These are phyloP conservation scores for Seira sanloemensis DNA, from an alignment of 2,888 invertebrate species.

Conservation along the genomic window DNA sequence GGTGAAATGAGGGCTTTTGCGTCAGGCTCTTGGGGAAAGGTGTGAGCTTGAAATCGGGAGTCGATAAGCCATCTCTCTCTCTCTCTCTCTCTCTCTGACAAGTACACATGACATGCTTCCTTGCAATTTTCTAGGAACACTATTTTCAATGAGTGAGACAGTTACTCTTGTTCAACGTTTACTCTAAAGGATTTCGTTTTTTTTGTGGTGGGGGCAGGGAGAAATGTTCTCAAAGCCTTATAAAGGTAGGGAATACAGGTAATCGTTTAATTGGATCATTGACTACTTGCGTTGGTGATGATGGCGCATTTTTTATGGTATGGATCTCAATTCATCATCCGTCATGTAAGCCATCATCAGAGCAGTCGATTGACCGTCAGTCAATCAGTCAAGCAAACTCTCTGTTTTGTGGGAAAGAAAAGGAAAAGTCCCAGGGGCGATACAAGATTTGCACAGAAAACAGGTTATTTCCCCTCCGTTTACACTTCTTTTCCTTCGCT, in stretches of 20 bases:
- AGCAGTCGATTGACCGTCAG: conserved; percentile 13
- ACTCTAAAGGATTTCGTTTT: too few species aligned
- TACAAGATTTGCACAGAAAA: conserved; percentile 41
- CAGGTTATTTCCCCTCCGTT: conserved; percentile 28
- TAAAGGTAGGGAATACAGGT: background rate
- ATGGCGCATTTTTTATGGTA: conserved; percentile 39
- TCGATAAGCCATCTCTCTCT: background rate
- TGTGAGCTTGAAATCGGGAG: background rate
- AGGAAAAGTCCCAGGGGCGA: conserved; percentile 60
- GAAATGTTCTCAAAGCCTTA: background rate
- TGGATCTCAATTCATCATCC: conserved; percentile 32
- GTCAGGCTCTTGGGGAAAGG: background rate
- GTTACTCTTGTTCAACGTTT: too few species aligned
- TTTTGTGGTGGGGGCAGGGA: too few species aligned
- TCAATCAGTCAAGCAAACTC: background rate
- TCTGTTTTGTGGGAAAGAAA: conserved; percentile 44
- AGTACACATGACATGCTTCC: too few species aligned
- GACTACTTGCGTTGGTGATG: conserved; percentile 4
- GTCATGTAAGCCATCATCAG: conserved; percentile 26
- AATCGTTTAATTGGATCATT: conserved; percentile 4
- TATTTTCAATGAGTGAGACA: too few species aligned
- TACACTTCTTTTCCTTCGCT: background rate
- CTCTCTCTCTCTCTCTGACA: too few species aligned
- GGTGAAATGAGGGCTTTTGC: background rate
- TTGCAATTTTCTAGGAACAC: conserved; percentile 1